A percentile compares a stretch with the other conserved stretches of the same genome.
Conservation (phyloP, 1,140 invertebrate genomes). For the Hypsibius dujardini region DNA sequence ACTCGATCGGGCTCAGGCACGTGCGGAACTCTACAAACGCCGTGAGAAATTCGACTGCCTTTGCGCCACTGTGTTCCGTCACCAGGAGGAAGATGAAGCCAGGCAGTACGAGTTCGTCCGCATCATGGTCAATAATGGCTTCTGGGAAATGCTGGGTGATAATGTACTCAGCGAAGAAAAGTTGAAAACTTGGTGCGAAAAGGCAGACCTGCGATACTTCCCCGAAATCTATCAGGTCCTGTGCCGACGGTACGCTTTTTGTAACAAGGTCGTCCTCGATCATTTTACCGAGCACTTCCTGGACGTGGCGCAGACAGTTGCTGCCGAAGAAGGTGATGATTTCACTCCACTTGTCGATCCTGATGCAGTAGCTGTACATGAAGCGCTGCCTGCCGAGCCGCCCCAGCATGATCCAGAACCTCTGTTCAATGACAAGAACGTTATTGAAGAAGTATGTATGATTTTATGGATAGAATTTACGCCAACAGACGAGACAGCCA, state of each 20-base stretch:
- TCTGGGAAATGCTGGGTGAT: not conserved
- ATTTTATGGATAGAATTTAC: not conserved
- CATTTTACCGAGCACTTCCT: not conserved
- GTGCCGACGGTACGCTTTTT: not conserved
- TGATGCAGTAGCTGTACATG: not conserved
- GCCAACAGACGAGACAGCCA: not conserved
- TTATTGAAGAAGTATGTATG: too few species aligned
- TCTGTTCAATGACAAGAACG: not conserved
- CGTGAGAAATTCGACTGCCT: not conserved
- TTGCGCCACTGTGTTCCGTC: not conserved
- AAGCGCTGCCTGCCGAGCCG: not conserved
- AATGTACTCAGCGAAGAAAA: not conserved
- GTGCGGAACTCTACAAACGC: not conserved
- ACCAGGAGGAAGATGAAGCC: not conserved
- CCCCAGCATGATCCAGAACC: not conserved
- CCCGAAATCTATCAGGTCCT: slow-evolving; percentile 1
- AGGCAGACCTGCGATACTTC: not conserved
- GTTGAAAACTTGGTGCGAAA: not conserved
- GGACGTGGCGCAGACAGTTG: not conserved
- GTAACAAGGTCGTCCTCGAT: not conserved
- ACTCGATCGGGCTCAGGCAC: not conserved
- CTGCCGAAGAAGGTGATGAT: not conserved
- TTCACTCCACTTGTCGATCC: not conserved
- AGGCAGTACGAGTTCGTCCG: not conserved
- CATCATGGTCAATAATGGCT: not conserved